Evolutionary conservation across 2,113 vertebrate genomes (phyloP).

Genomic region (Charina bottae): DNA sequence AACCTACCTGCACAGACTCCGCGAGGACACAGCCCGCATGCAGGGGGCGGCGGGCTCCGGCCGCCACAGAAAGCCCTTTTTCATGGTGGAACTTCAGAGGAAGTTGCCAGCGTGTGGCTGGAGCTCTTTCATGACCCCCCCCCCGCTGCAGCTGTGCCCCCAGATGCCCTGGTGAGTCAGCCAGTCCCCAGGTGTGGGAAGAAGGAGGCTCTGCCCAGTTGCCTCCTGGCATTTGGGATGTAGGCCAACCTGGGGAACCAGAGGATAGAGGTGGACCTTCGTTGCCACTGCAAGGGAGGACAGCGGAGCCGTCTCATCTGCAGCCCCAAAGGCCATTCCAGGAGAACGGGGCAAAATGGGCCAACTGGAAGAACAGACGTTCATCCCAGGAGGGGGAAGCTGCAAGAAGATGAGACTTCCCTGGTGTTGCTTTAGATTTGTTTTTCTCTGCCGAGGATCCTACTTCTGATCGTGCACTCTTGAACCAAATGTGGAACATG

Average conservation of each 20-base stretch:
- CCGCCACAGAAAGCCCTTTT: neutral
- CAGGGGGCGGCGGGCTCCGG: neutral
- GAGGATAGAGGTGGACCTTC: neutral
- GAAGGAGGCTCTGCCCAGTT: neutral
- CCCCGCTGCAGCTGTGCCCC: neutral
- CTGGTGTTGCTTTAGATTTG: neutral
- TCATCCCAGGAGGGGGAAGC: neutral
- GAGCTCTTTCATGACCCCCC: neutral
- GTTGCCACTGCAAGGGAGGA: neutral
- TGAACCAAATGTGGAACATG: neutral
- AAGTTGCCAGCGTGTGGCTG: neutral
- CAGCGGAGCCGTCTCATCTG: too few relatives aligned
- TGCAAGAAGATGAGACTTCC: neutral
- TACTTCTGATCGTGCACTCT: neutral
- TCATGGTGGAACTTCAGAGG: neutral
- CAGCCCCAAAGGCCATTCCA: neutral
- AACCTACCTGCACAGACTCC: neutral
- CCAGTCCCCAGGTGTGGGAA: neutral
- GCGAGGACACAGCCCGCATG: neutral
- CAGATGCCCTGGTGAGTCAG: neutral
- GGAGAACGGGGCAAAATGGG: neutral
- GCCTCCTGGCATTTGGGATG: neutral
- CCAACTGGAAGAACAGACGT: neutral
- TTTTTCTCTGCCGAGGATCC: neutral
- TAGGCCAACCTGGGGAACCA: neutral